phyloP scores from a whole-genome alignment of 1,140 invertebrate genomes.

The Oryzaephilus surinamensis region DNA sequence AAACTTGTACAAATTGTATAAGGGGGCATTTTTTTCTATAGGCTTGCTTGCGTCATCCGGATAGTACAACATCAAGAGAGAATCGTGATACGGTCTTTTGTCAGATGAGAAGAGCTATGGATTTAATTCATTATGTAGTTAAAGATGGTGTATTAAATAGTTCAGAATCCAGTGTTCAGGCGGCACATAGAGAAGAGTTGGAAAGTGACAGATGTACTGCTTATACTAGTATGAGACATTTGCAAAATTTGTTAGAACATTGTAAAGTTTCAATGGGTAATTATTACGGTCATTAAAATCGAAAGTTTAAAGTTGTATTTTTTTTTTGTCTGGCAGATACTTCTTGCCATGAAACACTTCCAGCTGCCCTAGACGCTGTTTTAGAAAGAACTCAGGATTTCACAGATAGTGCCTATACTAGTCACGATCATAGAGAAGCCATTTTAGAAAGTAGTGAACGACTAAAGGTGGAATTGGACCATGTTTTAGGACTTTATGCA shows the following conservation, averaged over 20 bases:
- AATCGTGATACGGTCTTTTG: slow-evolving; percentile 96
- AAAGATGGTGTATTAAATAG: slow-evolving; percentile 73
- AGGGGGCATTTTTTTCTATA: slow-evolving; percentile 31
- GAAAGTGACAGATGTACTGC: slow-evolving; percentile 60
- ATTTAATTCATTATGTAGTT: slow-evolving; percentile 94
- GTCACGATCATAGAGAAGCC: slow-evolving; percentile 91
- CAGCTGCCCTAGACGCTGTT: slow-evolving; percentile 74
- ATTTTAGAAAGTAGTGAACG: slow-evolving; percentile 53
- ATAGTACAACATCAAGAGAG: slow-evolving; percentile 82
- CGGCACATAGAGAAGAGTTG: slow-evolving; percentile 36
- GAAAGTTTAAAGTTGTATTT: background rate
- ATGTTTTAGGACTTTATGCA: slow-evolving; percentile 72
- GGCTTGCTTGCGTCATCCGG: slow-evolving; percentile 88
- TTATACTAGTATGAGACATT: slow-evolving; percentile 66
- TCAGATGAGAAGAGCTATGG: slow-evolving; percentile 93
- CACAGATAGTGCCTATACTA: slow-evolving; percentile 97
- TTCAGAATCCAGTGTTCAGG: slow-evolving; percentile 19
- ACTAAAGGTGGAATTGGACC: slow-evolving; percentile 74
- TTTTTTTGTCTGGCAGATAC: slow-evolving; percentile 36
- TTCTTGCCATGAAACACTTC: slow-evolving; percentile 61
- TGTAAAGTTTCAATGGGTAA: slow-evolving; percentile 50
- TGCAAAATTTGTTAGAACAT: slow-evolving; percentile 77
- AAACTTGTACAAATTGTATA: too few relatives aligned
- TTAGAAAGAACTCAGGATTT: slow-evolving; percentile 97
- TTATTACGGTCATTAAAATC: too few relatives aligned